Conservation (phyloP, 2,113 vertebrate species). For the Periophthalmodon schlosseri region DNA sequence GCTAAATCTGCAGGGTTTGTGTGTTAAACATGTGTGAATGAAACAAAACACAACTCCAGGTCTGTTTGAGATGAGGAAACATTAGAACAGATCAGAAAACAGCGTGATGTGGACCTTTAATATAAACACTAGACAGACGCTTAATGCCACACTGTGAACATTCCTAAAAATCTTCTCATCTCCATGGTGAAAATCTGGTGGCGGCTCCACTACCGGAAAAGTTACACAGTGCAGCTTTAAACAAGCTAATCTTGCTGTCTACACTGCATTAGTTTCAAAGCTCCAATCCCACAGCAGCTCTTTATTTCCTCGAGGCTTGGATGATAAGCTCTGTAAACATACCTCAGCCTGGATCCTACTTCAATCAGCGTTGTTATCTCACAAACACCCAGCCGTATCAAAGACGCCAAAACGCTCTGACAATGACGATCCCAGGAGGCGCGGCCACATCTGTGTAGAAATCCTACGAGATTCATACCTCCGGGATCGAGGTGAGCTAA, state of each 20-base stretch:
- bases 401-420: not conserved
- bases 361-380: not conserved
- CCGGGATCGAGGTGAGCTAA: conserved; percentile 22
- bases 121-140: too few relatives aligned
- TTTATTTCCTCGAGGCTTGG: not conserved
- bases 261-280: not conserved
- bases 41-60: too few relatives aligned
- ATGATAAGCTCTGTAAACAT: not conserved
- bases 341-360: not conserved
- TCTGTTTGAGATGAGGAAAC: too few relatives aligned
- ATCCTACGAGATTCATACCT: not conserved
- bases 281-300: not conserved
- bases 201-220: too few relatives aligned
- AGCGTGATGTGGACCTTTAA: too few relatives aligned
- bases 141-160: too few relatives aligned
- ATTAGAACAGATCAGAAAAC: too few relatives aligned
- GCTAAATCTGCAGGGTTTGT: too few relatives aligned
- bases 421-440: conserved; percentile 7
- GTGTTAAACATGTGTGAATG: too few relatives aligned
- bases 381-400: not conserved
- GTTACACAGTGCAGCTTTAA: too few relatives aligned
- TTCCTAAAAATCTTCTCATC: too few relatives aligned
- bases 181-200: too few relatives aligned
- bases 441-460: not conserved
- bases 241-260: not conserved